A percentile compares a stretch with the other conserved stretches of the same genome.
phyloP scores from a whole-genome alignment of 2,113 vertebrate species.

The Murina feae region DNA sequence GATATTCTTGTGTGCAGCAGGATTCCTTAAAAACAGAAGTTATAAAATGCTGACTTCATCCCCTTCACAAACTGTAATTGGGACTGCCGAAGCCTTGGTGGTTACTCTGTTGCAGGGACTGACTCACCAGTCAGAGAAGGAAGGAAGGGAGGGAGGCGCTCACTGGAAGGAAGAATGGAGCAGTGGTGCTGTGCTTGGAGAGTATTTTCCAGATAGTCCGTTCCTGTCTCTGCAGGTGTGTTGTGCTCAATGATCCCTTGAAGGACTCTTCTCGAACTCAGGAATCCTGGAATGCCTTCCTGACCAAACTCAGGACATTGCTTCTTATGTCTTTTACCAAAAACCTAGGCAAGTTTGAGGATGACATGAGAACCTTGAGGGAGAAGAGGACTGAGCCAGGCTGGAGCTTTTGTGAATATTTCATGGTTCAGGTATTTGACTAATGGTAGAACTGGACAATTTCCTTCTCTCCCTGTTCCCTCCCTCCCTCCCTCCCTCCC shows the following conservation, averaged over 20 bases:
- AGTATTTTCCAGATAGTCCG: background rate
- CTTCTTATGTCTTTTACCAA: conserved; percentile 99
- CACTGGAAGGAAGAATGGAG: background rate
- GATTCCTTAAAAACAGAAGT: background rate
- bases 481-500: too few relatives aligned
- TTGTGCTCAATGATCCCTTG: conserved; percentile 94
- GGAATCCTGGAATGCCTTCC: conserved; percentile 97
- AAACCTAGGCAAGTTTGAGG: conserved; percentile 97
- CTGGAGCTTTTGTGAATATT: conserved; percentile 99
- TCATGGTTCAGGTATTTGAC: conserved; percentile 95
- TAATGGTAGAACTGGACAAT: background rate
- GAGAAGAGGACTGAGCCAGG: conserved; percentile 97
- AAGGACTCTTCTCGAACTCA: conserved; percentile 98
- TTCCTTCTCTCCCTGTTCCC: background rate
- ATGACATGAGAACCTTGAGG: conserved; percentile 96
- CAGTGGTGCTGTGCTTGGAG: background rate
- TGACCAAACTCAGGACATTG: conserved; percentile 95
- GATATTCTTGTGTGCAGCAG: background rate
- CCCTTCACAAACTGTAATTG: background rate
- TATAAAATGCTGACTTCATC: background rate
- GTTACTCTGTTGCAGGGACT: background rate
- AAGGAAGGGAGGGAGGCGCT: background rate
- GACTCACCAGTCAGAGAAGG: background rate
- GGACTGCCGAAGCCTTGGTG: background rate
- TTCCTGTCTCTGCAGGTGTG: conserved; percentile 85